phyloP scores from a whole-genome alignment of 1,140 invertebrate genomes.

The Plectrocnemia conspersa region DNA sequence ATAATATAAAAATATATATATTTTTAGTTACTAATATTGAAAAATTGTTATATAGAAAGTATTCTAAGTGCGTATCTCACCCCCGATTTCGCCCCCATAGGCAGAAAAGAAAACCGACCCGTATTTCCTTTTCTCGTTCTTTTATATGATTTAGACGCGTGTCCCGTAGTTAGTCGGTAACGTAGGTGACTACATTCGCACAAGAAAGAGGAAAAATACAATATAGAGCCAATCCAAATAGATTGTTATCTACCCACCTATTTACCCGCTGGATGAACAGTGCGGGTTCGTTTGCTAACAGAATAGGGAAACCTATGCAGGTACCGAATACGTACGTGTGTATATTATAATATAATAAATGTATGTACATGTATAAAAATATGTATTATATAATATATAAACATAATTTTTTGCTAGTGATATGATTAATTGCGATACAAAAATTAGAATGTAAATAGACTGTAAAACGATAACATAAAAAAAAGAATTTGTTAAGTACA shows the following conservation, averaged over 20 bases:
- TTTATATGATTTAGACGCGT: slow-evolving; percentile 28
- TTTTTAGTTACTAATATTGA: background rate
- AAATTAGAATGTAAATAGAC: too few species aligned
- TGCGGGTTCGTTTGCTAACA: slow-evolving; percentile 24
- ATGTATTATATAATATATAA: too few species aligned
- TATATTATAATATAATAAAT: too few species aligned
- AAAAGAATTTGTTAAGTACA: too few species aligned
- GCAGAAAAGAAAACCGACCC: slow-evolving; percentile 24
- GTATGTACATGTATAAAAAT: too few species aligned
- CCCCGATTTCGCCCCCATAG: too few species aligned
- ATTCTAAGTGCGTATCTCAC: background rate
- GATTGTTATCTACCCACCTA: slow-evolving; percentile 54
- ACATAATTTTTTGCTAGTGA: too few species aligned
- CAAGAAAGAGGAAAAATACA: slow-evolving; percentile 49
- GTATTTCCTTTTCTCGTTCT: slow-evolving; percentile 41
- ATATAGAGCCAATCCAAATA: slow-evolving; percentile 54
- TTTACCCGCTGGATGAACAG: slow-evolving; percentile 41
- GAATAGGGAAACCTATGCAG: too few species aligned
- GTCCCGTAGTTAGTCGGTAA: slow-evolving; percentile 47
- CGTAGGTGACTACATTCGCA: slow-evolving; percentile 33
- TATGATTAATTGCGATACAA: too few species aligned
- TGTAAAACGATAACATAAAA: too few species aligned
- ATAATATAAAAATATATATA: background rate
- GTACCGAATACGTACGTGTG: too few species aligned
- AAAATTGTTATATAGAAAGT: background rate